phyloP scores from a whole-genome alignment of 2,797 vertebrate species.

The Arnoldichthys spilopterus region DNA sequence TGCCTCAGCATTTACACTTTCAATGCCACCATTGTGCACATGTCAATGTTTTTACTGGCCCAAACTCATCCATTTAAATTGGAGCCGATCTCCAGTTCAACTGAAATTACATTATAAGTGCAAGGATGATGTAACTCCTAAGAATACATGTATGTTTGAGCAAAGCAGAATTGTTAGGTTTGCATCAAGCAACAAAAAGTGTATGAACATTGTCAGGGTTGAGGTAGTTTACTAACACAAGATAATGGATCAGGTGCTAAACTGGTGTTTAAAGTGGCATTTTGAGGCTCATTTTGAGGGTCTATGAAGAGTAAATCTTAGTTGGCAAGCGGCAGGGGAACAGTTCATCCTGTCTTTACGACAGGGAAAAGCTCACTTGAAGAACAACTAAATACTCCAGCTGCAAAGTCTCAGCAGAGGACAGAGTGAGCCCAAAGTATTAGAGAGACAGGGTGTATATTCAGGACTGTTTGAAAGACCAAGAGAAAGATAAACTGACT shows the following conservation, averaged over 20 bases:
- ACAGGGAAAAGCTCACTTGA: slow-evolving; percentile 11
- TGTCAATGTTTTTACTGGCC: slow-evolving; percentile 35
- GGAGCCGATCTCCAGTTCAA: not conserved
- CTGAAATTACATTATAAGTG: not conserved
- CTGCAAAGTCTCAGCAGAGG: slow-evolving; percentile 1
- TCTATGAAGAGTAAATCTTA: not conserved
- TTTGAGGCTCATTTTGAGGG: slow-evolving; percentile 4
- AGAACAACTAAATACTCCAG: slow-evolving; percentile 25
- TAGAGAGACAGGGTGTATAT: not conserved
- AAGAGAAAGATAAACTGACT: slow-evolving; percentile 31
- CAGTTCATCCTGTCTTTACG: slow-evolving; percentile 28
- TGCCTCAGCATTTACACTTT: slow-evolving; percentile 33
- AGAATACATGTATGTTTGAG: not conserved
- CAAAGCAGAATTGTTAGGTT: not conserved
- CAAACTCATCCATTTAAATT: slow-evolving; percentile 20
- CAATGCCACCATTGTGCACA: slow-evolving; percentile 33
- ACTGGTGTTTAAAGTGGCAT: not conserved
- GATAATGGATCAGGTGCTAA: slow-evolving; percentile 18
- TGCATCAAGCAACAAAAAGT: not conserved
- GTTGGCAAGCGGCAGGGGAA: not conserved
- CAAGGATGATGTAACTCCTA: slow-evolving; percentile 7
- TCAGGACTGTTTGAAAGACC: slow-evolving; percentile 15
- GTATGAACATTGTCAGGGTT: not conserved
- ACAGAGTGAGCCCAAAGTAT: not conserved
- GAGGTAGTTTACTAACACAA: not conserved